These are phyloP conservation scores for Hemiscyllium ocellatum DNA, from an alignment of 2,113 vertebrate genomes.

Conservation along the genomic window DNA sequence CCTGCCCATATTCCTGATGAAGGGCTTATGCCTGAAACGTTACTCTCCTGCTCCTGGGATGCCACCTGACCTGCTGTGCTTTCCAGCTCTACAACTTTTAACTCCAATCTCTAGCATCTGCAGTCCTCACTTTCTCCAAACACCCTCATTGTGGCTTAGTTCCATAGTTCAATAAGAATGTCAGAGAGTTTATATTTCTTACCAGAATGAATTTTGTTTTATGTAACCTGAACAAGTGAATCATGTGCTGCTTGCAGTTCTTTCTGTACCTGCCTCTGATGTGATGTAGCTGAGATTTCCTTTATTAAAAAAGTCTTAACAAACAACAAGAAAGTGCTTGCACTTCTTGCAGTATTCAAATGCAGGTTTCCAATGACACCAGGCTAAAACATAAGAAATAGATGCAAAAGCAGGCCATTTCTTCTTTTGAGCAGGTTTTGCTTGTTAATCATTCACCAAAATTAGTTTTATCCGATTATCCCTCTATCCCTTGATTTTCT, in stretches of 20 bases:
- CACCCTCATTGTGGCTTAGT: background rate
- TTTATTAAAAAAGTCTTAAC: background rate
- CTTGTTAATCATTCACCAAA: background rate
- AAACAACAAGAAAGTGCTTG: background rate
- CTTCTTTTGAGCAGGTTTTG: background rate
- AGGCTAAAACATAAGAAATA: background rate
- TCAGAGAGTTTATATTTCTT: background rate
- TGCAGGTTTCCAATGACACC: background rate
- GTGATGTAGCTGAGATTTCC: background rate
- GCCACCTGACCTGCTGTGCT: too few relatives aligned
- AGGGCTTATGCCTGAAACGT: too few relatives aligned
- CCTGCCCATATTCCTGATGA: too few relatives aligned
- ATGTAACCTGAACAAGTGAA: background rate
- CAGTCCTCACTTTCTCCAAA: background rate
- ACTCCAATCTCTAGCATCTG: too few relatives aligned
- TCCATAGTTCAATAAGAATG: background rate
- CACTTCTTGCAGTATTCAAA: background rate
- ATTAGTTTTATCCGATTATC: background rate
- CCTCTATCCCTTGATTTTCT: background rate
- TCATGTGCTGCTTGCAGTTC: background rate
- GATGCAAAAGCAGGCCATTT: background rate
- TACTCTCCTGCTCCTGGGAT: too few relatives aligned
- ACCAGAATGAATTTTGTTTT: background rate
- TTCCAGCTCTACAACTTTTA: too few relatives aligned
- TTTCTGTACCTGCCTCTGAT: background rate